Evolutionary conservation across 2,113 vertebrate genomes (phyloP).

Genomic region (Zosterops lateralis): DNA sequence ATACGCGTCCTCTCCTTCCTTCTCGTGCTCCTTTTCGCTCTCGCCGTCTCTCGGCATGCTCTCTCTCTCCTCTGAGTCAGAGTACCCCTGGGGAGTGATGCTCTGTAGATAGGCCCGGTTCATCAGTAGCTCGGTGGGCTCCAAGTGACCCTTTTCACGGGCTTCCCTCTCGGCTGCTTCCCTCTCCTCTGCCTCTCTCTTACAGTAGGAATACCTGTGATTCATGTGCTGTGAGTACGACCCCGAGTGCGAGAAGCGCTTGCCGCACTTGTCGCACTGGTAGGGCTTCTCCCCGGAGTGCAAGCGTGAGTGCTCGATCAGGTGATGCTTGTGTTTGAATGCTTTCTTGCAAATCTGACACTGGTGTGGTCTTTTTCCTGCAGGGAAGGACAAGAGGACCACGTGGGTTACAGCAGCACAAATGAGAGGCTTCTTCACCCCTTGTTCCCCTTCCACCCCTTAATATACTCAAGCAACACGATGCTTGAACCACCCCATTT

Average conservation of each 20-base stretch:
- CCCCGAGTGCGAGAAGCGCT: constrained; percentile 98
- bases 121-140: constrained; percentile 97
- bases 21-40: constrained; percentile 89
- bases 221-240: constrained; percentile 99
- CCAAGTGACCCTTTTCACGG: constrained; percentile 93
- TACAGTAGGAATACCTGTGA: constrained; percentile 99
- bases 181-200: constrained; percentile 96
- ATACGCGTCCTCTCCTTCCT: constrained; percentile 89
- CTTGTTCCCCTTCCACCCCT: background rate
- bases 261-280: constrained; percentile 98
- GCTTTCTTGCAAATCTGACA: constrained; percentile 99
- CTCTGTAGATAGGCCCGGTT: constrained; percentile 96
- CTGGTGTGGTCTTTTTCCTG: constrained; percentile 98
- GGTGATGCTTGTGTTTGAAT: constrained; percentile 99
- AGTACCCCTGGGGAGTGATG: constrained; percentile 93
- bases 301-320: constrained; percentile 97
- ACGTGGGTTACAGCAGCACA: constrained; percentile 15
- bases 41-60: constrained; percentile 88
- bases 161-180: constrained; percentile 96
- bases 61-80: constrained; percentile 92
- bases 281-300: constrained; percentile 99
- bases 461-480: background rate
- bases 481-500: rapidly evolving
- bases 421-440: background rate
- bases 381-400: constrained; percentile 67